Base-by-base conservation (phyloP, 2,888 invertebrate genomes). In the Masnerella sp. region DNA sequence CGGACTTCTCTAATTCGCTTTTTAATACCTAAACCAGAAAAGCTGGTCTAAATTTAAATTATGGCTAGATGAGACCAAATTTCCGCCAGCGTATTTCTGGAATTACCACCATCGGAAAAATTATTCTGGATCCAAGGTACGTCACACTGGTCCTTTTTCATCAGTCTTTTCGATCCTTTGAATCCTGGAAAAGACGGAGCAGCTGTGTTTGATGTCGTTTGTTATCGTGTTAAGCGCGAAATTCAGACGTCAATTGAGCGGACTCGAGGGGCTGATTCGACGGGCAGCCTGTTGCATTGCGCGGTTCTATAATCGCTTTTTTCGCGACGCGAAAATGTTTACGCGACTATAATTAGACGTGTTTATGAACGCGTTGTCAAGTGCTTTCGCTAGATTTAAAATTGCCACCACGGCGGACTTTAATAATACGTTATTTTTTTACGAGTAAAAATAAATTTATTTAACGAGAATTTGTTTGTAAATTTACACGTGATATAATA, bases 31-130 rank as follows among this genome's bases (percentile, higher is more conserved):
- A 8, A 36, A 11, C 9, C 11, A 15, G 49, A 47, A 49, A 42
- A 25, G 15, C n/a, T n/a, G 5, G 9, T 38, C 32, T 61, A 65
- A 65, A 54, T 38, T 47, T 54, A 54, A 65, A 45, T 7, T 38
- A 36, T 36, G 52, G 54, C 34, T 54, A 52, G 52, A 64, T 52
- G 45, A 62, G 12, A 22, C 51, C 28, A 34, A 43, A 17, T 15
- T 38, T 49, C 18, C 54, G 54, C 45, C 52, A 64, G 38, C 30
- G 25, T 65, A 65, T 65, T 65, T 65, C 36, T 65, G 65, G 65
- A 65, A 56, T 47, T 45, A 47, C 11, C 54, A 64, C 30, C 34
- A 52, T 52, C 43, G 51, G 52, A 32, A 32, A 52, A 65, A 56
- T 56, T 25, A 64, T 34, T 22, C 36, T 14, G n/a, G 12, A 17